Evolutionary conservation across 2,888 invertebrate species (phyloP).

Genomic region (Tetragnatha montana): DNA sequence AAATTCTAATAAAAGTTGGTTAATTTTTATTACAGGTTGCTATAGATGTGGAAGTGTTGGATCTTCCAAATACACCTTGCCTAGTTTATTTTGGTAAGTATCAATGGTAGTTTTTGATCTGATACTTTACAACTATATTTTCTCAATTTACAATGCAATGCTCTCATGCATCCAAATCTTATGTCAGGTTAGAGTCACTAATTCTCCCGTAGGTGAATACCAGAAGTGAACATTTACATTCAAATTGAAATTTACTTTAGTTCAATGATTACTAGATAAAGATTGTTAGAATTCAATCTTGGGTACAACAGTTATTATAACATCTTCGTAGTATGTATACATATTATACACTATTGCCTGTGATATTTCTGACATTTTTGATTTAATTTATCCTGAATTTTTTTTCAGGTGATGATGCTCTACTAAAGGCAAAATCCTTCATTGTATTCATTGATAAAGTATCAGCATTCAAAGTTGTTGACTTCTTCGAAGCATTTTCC

Average conservation of each 20-base stretch:
- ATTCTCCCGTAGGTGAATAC: too few species aligned
- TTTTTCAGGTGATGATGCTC: slow-evolving; percentile 3
- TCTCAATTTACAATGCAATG: too few species aligned
- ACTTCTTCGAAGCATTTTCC: neutral
- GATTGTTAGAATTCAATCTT: too few species aligned
- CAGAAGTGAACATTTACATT: too few species aligned
- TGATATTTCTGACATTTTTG: neutral
- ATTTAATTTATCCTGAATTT: neutral
- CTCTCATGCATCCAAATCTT: too few species aligned
- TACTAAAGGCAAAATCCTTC: neutral
- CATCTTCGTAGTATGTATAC: too few species aligned
- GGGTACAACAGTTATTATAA: too few species aligned
- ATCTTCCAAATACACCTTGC: slow-evolving; percentile 5
- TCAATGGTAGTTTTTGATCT: neutral
- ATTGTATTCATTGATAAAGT: neutral
- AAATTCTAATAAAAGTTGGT: neutral
- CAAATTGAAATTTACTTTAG: too few species aligned
- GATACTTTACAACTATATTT: neutral
- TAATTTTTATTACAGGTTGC: neutral
- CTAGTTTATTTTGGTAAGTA: neutral
- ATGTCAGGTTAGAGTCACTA: too few species aligned
- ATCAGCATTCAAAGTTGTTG: neutral
- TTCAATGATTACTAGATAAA: too few species aligned
- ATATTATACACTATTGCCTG: neutral
- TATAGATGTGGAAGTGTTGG: neutral